A percentile compares a stretch with the other conserved stretches of the same genome.
phyloP scores from a whole-genome alignment of 2,888 invertebrate species.

The Antitype chi region DNA sequence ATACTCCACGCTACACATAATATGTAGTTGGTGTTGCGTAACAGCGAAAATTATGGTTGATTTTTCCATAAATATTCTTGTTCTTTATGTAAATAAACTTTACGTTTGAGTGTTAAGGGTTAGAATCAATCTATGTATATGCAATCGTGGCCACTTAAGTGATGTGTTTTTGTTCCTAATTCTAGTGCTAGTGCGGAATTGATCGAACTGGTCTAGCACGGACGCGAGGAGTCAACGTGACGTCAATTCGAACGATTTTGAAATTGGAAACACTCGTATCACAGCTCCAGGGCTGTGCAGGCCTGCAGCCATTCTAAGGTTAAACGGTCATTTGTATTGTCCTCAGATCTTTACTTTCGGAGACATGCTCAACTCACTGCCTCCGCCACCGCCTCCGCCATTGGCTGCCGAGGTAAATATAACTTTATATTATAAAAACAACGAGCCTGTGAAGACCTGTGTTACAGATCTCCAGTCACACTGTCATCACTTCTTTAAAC shows the following conservation, averaged over 20 bases:
- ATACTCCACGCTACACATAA: too few relatives aligned
- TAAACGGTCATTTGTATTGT: constrained; percentile 32
- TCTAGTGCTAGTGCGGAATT: too few relatives aligned
- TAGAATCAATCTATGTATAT: too few relatives aligned
- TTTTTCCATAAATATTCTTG: too few relatives aligned
- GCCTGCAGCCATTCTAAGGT: background rate
- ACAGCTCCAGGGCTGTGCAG: background rate
- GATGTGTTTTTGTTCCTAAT: too few relatives aligned
- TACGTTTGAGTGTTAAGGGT: too few relatives aligned
- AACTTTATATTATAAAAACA: background rate
- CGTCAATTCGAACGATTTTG: background rate
- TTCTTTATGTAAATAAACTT: too few relatives aligned
- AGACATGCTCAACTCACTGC: constrained; percentile 72
- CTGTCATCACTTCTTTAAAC: background rate
- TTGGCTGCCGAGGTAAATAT: constrained; percentile 58
- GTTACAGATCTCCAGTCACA: too few relatives aligned
- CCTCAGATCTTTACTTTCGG: constrained; percentile 70
- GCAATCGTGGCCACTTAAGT: too few relatives aligned
- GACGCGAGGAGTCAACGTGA: too few relatives aligned
- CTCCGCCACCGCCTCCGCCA: constrained; percentile 58
- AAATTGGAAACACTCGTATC: background rate
- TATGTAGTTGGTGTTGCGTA: too few relatives aligned
- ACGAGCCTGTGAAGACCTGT: background rate
- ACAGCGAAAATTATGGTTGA: too few relatives aligned
- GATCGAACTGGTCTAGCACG: background rate